Evolutionary conservation across 2,113 vertebrate species (phyloP).

Genomic region (Megaceryle torquata): DNA sequence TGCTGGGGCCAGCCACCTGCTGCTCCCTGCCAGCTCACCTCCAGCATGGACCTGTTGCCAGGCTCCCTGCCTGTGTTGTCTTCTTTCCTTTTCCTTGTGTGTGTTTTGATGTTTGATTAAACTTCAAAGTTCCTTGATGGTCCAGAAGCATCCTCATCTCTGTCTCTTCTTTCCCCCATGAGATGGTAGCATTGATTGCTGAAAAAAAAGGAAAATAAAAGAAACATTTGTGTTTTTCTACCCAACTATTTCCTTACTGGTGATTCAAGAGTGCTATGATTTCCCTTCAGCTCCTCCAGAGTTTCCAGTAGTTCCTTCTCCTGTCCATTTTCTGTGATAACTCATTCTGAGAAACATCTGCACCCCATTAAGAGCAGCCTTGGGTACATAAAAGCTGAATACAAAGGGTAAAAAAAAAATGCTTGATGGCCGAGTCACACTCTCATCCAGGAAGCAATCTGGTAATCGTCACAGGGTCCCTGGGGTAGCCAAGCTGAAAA

Average conservation of each 20-base stretch:
- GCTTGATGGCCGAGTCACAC: neutral
- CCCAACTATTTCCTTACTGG: neutral
- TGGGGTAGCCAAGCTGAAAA: neutral
- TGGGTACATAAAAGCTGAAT: slow-evolving; percentile 22
- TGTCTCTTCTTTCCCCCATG: neutral
- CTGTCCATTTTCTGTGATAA: neutral
- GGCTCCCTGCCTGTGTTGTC: accelerated
- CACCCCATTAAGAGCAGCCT: slow-evolving; percentile 21
- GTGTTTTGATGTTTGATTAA: neutral
- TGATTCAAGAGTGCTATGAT: accelerated
- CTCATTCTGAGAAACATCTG: slow-evolving; percentile 40
- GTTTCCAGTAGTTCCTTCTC: slow-evolving; percentile 6
- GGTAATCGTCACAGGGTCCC: neutral
- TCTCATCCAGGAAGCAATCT: slow-evolving; percentile 38
- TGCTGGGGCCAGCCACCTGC: neutral
- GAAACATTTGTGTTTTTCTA: neutral
- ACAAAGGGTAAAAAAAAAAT: neutral
- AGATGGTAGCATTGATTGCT: neutral
- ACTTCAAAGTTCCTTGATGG: neutral
- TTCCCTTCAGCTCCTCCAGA: neutral
- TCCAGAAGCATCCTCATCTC: neutral
- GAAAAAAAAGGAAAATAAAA: neutral
- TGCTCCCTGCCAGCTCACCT: neutral
- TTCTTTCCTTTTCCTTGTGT: neutral
- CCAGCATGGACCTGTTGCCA: neutral